Conservation (phyloP, 2,797 vertebrate genomes). For the Liasis olivaceus region DNA sequence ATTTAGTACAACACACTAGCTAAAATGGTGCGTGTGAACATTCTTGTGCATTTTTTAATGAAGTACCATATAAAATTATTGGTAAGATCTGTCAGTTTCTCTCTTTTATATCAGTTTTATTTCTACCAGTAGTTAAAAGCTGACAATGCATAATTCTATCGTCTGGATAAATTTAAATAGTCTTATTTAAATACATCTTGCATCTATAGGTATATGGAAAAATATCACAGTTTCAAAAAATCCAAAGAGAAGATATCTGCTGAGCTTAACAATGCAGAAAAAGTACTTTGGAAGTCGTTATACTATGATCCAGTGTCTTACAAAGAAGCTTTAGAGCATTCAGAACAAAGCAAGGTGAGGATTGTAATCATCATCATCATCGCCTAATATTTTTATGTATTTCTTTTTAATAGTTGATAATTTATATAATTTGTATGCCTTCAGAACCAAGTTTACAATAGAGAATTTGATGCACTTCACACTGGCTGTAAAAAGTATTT, state of each 20-base stretch:
- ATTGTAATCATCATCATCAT: background rate
- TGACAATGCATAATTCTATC: background rate
- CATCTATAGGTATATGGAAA: slow-evolving; percentile 80
- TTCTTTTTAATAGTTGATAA: background rate
- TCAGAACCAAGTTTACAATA: background rate
- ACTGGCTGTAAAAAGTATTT: background rate
- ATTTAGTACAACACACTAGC: background rate
- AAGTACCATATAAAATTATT: background rate
- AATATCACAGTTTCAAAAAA: slow-evolving; percentile 70
- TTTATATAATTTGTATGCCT: background rate
- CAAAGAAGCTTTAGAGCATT: slow-evolving; percentile 78
- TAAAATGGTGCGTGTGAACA: background rate
- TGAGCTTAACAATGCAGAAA: slow-evolving; percentile 70
- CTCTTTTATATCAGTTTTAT: background rate
- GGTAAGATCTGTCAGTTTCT: background rate
- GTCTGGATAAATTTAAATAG: slow-evolving; percentile 15
- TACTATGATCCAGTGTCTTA: slow-evolving; percentile 77
- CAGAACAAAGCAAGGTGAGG: slow-evolving; percentile 80
- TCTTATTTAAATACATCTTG: slow-evolving; percentile 15
- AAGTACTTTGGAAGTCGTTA: slow-evolving; percentile 69
- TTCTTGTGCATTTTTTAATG: background rate
- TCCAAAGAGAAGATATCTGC: slow-evolving; percentile 74
- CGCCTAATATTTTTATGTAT: background rate
- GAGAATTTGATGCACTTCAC: background rate
- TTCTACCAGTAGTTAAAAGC: background rate